Conservation (phyloP, 2,888 invertebrate species). For the Nomada fucata region DNA sequence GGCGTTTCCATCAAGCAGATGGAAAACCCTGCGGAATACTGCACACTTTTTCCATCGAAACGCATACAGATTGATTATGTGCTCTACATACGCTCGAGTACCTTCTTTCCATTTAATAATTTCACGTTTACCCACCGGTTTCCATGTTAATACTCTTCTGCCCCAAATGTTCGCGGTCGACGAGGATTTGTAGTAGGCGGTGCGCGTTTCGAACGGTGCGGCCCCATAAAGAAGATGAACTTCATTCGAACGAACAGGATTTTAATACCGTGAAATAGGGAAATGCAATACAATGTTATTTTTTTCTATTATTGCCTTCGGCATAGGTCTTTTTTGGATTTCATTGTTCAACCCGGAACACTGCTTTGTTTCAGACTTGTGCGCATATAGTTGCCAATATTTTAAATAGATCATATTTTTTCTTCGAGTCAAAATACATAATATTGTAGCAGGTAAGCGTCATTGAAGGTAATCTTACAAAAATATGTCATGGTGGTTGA, state of each 20-base stretch:
- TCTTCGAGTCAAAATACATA: too few species aligned
- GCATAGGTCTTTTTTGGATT: too few species aligned
- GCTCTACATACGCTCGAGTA: slow-evolving; percentile 57
- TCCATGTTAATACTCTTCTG: slow-evolving; percentile 48
- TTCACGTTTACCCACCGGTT: slow-evolving; percentile 46
- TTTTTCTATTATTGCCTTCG: too few species aligned
- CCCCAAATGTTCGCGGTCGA: slow-evolving; percentile 35
- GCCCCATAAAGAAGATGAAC: slow-evolving; percentile 18
- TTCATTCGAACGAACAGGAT: neutral
- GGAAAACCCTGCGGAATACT: slow-evolving; percentile 25
- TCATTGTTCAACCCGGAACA: too few species aligned
- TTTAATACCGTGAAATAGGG: slow-evolving; percentile 11
- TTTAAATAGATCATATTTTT: too few species aligned
- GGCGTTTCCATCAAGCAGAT: slow-evolving; percentile 50
- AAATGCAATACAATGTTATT: too few species aligned
- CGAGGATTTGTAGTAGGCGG: slow-evolving; percentile 4
- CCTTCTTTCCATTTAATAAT: slow-evolving; percentile 55
- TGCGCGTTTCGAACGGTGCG: slow-evolving; percentile 5
- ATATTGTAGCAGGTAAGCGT: too few species aligned
- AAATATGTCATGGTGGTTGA: too few species aligned
- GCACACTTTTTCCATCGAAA: slow-evolving; percentile 46
- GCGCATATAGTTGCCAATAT: too few species aligned
- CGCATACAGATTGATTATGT: slow-evolving; percentile 63
- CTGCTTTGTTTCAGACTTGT: too few species aligned
- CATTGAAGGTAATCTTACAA: too few species aligned